These are phyloP conservation scores for Meda fulgida DNA, from an alignment of 2,797 vertebrate species.

Conservation along the genomic window DNA sequence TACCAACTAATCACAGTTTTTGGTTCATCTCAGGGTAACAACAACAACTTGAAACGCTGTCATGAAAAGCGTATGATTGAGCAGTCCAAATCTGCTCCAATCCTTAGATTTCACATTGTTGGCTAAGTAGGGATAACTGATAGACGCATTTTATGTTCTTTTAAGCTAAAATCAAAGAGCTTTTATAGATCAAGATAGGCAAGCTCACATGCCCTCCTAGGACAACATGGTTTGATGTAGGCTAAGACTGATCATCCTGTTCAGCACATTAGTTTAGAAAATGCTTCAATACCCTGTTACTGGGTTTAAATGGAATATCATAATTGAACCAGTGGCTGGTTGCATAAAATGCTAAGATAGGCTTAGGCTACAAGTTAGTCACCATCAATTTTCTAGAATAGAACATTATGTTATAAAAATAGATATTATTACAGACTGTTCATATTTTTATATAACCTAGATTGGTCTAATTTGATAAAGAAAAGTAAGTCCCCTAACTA, in stretches of 20 bases:
- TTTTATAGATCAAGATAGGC: conserved; percentile 4
- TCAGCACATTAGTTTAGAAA: background rate
- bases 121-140: background rate
- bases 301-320: background rate
- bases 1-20: conserved; percentile 15
- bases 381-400: background rate
- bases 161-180: conserved; percentile 9
- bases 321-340: background rate
- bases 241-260: conserved; percentile 1
- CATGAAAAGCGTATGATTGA: conserved; percentile 7
- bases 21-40: background rate
- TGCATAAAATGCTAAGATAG: background rate
- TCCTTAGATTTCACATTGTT: conserved; percentile 11
- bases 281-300: background rate
- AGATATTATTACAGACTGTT: too few relatives aligned
- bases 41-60: background rate
- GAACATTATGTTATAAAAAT: too few relatives aligned
- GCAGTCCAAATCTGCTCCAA: background rate
- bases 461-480: background rate
- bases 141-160: conserved; percentile 14
- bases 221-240: background rate
- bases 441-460: background rate
- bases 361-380: background rate
- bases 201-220: background rate
- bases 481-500: background rate